These are phyloP conservation scores for Phenacoccus solenopsis DNA, from an alignment of 1,140 invertebrate genomes.

Conservation along the genomic window DNA sequence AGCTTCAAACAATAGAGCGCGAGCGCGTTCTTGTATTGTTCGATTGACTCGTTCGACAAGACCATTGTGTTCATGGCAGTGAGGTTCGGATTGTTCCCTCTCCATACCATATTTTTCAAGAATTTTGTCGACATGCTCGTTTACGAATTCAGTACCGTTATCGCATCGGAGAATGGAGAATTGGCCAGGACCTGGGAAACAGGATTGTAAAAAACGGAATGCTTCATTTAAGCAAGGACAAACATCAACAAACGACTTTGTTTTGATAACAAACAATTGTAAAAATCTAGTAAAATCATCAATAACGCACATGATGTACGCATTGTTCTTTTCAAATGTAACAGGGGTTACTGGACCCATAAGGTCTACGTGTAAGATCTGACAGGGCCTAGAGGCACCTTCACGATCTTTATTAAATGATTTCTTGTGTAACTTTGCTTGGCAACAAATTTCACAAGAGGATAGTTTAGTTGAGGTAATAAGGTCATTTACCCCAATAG, in stretches of 20 bases:
- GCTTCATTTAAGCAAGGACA: neutral
- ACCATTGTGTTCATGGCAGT: neutral
- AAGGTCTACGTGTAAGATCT: neutral
- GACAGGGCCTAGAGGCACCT: neutral
- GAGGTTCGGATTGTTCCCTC: neutral
- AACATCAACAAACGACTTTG: neutral
- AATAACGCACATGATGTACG: neutral
- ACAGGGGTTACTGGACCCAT: neutral
- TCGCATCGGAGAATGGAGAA: neutral
- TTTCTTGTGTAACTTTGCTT: neutral
- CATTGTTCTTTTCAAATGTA: neutral
- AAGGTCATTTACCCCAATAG: neutral
- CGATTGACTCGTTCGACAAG: neutral
- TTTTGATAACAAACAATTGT: neutral
- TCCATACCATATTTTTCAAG: neutral
- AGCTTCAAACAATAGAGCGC: neutral
- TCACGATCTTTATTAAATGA: neutral
- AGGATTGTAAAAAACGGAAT: neutral
- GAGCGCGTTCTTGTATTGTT: neutral
- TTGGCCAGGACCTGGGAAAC: neutral
- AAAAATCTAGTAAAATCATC: neutral
- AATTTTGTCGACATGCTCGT: neutral
- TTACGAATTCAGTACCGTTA: neutral
- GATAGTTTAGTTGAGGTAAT: neutral
- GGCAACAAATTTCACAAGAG: neutral